Conservation (phyloP, 2,113 vertebrate species). For the Hemichromis elongatus region DNA sequence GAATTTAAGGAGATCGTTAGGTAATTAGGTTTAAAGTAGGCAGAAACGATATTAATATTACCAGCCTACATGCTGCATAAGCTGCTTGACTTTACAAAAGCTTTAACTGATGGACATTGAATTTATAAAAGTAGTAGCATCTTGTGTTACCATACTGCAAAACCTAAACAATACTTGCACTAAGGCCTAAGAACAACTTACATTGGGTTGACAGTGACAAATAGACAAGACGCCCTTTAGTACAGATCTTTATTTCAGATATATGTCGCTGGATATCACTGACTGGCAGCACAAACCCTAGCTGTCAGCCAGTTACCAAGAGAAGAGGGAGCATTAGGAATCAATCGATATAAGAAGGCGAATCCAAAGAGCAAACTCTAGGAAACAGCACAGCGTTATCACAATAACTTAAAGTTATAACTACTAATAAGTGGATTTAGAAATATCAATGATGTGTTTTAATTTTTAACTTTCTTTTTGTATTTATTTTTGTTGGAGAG, state of each 20-base stretch:
- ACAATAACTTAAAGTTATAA: not conserved
- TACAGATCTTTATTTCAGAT: not conserved
- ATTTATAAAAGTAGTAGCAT: too few relatives aligned
- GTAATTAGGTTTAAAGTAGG: not conserved
- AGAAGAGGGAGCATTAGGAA: not conserved
- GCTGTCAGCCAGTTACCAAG: not conserved
- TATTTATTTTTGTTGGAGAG: not conserved
- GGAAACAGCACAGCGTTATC: not conserved
- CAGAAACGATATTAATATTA: not conserved
- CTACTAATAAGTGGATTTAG: not conserved
- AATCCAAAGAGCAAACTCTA: not conserved
- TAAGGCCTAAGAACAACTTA: not conserved
- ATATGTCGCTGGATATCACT: not conserved
- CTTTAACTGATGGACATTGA: too few relatives aligned
- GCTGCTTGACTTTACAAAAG: too few relatives aligned
- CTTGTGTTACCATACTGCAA: not conserved
- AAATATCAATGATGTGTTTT: not conserved
- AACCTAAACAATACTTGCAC: not conserved
- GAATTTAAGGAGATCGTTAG: not conserved
- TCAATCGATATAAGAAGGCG: not conserved
- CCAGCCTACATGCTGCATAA: not conserved
- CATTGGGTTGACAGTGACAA: not conserved
- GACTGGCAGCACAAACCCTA: not conserved
- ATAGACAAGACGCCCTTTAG: not conserved
- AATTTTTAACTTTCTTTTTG: not conserved